Evolutionary conservation across 1,140 invertebrate species (phyloP), one percentile per base, ranked within the genome.

Genomic region (Stegodyphus dumicola): DNA sequence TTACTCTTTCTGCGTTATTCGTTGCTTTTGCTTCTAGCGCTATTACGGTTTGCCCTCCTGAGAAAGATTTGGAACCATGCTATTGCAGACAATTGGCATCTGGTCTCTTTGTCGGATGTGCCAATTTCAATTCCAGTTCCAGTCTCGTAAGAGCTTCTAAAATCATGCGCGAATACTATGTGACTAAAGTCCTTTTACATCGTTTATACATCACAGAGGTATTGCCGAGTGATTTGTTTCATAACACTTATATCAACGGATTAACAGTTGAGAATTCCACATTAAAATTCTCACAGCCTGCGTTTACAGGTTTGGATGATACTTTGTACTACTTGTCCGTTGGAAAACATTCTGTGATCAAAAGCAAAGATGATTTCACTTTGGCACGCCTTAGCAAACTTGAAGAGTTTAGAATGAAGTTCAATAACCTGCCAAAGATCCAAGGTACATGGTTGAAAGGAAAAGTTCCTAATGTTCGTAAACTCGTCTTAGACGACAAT

Each of bases 371-470:
- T 6, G 13, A 49, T 9, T 84, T 84, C 18, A 18, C 71, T 5
- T 49, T 84, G 18, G 81, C 81, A 6, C 66, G 69, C 11, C 52
- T 84, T 7, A 18, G 60, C 6, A 84, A 76, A n/a, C 48, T 84
- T 17, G 13, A 84, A 11, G 73, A 76, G 10, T 15, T 84, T 5
- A 53, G 69, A 11, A 67, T 84, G 7, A 56, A 84, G 13, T 15
- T n/a, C 4, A 84, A 84, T 13, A 6, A 56, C 6, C 4, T 84
- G n/a, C 11, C n/a, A 0, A 74, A 17, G 10, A 73, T 84, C 1
- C 49, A 66, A 17, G 71, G 76, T 18, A 70, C 9, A 3, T 84
- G 81, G 81, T 48, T 84, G 73, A 84, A 84, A 6, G 73, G 73
- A 6, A 84, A 84, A 70, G 33, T 77, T 2, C 81, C 81, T 0